These are phyloP conservation scores for Perithous albicinctus DNA, from an alignment of 2,888 invertebrate genomes.

Conservation along the genomic window DNA sequence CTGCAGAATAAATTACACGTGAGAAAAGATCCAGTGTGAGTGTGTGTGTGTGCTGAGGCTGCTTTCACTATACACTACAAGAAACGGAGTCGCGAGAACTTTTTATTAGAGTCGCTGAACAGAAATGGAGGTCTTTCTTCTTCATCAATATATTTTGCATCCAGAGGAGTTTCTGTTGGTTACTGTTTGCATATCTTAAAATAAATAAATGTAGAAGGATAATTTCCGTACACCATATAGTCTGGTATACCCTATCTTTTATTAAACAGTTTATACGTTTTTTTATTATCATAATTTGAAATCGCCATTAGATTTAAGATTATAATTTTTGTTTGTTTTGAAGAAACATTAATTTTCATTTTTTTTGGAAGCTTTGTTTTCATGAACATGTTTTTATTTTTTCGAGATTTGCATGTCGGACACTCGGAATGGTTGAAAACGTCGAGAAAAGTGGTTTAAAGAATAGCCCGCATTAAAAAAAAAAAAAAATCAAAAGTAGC, in stretches of 20 bases:
- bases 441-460: not conserved
- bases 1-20: slow-evolving; percentile 57
- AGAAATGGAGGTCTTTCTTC: not conserved
- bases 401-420: too few species aligned
- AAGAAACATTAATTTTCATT: too few species aligned
- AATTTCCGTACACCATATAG: too few species aligned
- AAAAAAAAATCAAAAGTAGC: too few species aligned
- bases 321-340: not conserved
- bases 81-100: not conserved
- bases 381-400: too few species aligned
- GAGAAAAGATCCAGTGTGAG: slow-evolving; percentile 43
- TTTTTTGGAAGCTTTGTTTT: not conserved
- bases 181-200: not conserved
- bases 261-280: too few species aligned
- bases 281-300: too few species aligned
- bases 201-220: not conserved
- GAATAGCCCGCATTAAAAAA: too few species aligned
- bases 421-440: too few species aligned
- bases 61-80: not conserved
- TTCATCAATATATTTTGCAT: slow-evolving; percentile 2
- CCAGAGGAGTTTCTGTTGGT: too few species aligned
- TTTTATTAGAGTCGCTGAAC: not conserved
- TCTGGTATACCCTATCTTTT: too few species aligned
- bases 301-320: too few species aligned
- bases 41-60: slow-evolving; percentile 11